phyloP scores from a whole-genome alignment of 1,140 invertebrate genomes.

The Proales similis region DNA sequence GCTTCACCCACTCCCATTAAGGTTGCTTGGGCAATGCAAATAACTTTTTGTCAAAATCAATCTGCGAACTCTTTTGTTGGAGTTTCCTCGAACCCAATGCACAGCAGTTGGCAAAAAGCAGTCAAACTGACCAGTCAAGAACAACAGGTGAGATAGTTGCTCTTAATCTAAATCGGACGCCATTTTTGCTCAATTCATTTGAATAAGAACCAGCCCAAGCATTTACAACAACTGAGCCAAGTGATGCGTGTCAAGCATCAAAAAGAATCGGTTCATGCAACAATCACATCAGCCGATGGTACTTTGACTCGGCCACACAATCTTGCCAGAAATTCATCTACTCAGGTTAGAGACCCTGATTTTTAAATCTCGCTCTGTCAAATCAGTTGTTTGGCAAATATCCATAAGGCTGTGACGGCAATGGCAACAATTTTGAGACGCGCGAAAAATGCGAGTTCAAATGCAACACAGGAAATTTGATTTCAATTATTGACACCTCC shows the following conservation, averaged over 20 bases:
- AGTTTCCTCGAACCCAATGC: too few species aligned
- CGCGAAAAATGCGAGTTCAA: slow-evolving; percentile 14
- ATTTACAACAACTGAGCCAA: too few species aligned
- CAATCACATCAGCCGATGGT: slow-evolving; percentile 67
- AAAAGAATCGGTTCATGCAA: too few species aligned
- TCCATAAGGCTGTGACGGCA: slow-evolving; percentile 20
- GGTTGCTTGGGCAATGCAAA: slow-evolving; percentile 36
- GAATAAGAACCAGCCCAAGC: too few species aligned
- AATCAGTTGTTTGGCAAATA: not conserved
- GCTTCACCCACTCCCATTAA: not conserved
- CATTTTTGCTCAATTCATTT: too few species aligned
- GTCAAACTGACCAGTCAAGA: too few species aligned
- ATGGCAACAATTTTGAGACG: slow-evolving; percentile 25
- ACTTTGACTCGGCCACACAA: slow-evolving; percentile 73
- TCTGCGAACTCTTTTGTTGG: slow-evolving; percentile 35
- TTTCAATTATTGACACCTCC: not conserved
- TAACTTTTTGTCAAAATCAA: slow-evolving; percentile 15
- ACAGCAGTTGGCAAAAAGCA: too few species aligned
- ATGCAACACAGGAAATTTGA: slow-evolving; percentile 14
- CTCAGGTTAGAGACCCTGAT: slow-evolving; percentile 66
- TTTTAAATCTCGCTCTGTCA: not conserved
- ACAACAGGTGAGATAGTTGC: too few species aligned
- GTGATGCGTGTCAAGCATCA: too few species aligned
- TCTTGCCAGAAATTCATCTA: slow-evolving; percentile 90
- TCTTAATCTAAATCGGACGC: too few species aligned